Evolutionary conservation across 2,888 invertebrate genomes (phyloP), one percentile per base, ranked within the genome.

Genomic region (Dolichomitus sp.): DNA sequence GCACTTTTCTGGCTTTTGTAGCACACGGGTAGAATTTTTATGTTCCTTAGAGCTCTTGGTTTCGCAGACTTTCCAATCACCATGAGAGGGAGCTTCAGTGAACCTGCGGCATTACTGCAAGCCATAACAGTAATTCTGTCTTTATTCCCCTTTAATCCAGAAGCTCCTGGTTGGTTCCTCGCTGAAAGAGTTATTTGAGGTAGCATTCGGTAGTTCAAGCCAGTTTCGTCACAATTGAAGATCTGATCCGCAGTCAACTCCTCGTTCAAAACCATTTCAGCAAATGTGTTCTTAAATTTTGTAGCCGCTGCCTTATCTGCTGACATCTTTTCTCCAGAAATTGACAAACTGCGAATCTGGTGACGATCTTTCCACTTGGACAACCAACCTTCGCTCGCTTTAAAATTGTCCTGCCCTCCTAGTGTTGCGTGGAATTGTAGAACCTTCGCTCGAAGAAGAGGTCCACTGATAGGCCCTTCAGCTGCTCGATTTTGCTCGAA

Each of bases 181-280:
- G 80, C 82, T 75, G 85, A 86, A 42, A 85, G 80, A 54, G 86
- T 88, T 74, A 84, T 83, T 40, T 88, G 23, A 23, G 23, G 88
- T 48, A 89, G 81, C 68, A 84, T 85, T 85, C 86, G 88, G 66
- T 83, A 88, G 72, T 88, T 87, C 65, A 89, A 81, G 23, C 87
- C 87, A n/a, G 88, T 88, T 79, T 89, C 87, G 72, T 88, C 88
- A 19, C 86, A 86, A 66, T 89, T 89, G 78, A 86, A 89, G 63
- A 90, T 80, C 80, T 89, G 87, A 30, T 42, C 27, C 23, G 23
- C 23, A 23, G 23, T 23, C 23, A 23, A 23, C 23, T 23, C 23
- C 23, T 23, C 23, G 23, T 23, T 23, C 23, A 23, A 23, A 23
- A 23, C 2, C 23, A 23, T 23, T 23, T 23, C 23, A 23, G 23